A percentile compares a stretch with the other conserved stretches of the same genome.
These are phyloP conservation scores for Agrotis puta DNA, from an alignment of 2,888 invertebrate genomes.

Conservation along the genomic window DNA sequence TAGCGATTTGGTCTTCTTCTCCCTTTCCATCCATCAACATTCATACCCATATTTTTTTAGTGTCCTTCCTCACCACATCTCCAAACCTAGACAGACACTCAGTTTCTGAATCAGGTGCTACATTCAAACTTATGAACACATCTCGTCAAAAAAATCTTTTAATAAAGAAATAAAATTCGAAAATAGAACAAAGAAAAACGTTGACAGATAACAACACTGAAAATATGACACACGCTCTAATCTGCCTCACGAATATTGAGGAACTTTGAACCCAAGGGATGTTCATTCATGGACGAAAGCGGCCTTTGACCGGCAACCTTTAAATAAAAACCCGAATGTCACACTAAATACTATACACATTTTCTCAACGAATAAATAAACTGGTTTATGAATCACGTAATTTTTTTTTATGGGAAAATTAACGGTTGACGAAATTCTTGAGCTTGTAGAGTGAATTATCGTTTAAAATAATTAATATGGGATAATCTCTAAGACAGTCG, in stretches of 20 bases:
- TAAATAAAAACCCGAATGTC: conserved; percentile 29
- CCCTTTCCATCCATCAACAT: too few species aligned
- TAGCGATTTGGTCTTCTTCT: too few species aligned
- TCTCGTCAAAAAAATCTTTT: too few species aligned
- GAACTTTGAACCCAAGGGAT: conserved; percentile 39
- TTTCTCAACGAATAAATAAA: conserved; percentile 36
- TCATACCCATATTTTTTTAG: too few species aligned
- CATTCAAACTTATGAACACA: too few species aligned
- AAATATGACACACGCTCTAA: conserved; percentile 18
- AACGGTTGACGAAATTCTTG: conserved; percentile 21
- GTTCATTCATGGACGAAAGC: conserved; percentile 46
- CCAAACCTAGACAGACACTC: too few species aligned
- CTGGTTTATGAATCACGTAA: conserved; percentile 35
- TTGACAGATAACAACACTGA: not conserved
- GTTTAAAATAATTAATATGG: not conserved
- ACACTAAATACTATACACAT: conserved; percentile 29
- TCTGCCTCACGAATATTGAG: conserved; percentile 13
- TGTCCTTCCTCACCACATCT: too few species aligned
- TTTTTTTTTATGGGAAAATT: conserved; percentile 28
- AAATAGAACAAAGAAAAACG: too few species aligned
- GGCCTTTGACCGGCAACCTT: conserved; percentile 52
- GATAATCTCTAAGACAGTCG: not conserved
- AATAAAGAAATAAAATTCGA: not conserved
- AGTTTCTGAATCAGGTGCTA: too few species aligned
- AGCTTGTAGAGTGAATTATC: not conserved